Evolutionary conservation across 2,797 vertebrate genomes (phyloP).

Genomic region (Parotocinclus haroldoi): DNA sequence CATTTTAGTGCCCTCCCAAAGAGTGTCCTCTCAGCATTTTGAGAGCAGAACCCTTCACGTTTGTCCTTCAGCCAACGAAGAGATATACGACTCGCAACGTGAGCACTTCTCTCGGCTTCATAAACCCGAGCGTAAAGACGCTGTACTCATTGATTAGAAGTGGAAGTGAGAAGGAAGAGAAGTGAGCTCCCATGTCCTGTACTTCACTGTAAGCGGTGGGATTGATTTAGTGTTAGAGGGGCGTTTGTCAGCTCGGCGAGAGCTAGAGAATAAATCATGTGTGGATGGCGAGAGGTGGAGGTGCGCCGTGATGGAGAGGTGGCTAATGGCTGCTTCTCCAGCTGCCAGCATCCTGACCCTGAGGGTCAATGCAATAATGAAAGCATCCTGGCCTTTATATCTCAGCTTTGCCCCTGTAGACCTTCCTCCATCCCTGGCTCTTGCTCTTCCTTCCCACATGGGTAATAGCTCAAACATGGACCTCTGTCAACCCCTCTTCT

Average conservation of each 20-base stretch:
- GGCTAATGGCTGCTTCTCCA: conserved; percentile 47
- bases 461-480: conserved; percentile 39
- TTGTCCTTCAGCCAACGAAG: conserved; percentile 5
- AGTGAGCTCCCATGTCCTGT: background rate
- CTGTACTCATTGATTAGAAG: conserved; percentile 21
- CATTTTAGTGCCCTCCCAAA: no score
- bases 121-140: conserved; percentile 25
- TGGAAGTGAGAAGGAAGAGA: conserved; percentile 15
- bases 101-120: conserved; percentile 11
- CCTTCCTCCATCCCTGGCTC: conserved; percentile 23
- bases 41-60: background rate
- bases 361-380: conserved; percentile 54
- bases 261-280: conserved; percentile 46
- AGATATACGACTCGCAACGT: conserved; percentile 9
- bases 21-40: no score
- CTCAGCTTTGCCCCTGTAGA: conserved; percentile 33
- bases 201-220: conserved; percentile 23
- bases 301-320: conserved; percentile 49
- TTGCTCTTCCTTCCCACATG: conserved; percentile 10
- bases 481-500: conserved; percentile 24
- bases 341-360: conserved; percentile 41
- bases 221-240: conserved; percentile 41
- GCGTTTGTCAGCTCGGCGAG: conserved; percentile 40
- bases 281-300: conserved; percentile 35
- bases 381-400: conserved; percentile 46